These are phyloP conservation scores for Drosophila funebris DNA, from an alignment of 1,140 invertebrate genomes.

Conservation along the genomic window DNA sequence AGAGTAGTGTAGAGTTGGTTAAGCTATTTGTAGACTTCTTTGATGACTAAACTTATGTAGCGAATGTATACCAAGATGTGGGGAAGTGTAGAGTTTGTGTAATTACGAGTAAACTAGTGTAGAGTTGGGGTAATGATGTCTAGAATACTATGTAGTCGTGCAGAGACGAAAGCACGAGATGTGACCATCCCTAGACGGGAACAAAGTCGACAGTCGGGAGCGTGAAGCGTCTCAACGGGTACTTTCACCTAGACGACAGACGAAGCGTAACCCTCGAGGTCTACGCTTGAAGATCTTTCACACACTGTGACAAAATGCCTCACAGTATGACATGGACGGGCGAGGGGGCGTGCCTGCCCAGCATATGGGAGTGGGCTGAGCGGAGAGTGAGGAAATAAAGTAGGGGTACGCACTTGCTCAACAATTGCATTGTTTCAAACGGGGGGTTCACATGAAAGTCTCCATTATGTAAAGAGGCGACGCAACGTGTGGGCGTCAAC, in stretches of 20 bases:
- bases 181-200: neutral
- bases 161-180: neutral
- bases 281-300: constrained; percentile 60
- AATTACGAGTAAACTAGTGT: neutral
- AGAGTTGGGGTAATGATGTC: neutral
- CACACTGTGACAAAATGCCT: constrained; percentile 39
- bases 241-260: constrained; percentile 63
- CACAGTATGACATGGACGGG: neutral
- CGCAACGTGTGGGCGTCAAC: constrained; percentile 76
- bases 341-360: neutral
- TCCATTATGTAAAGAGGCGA: constrained; percentile 72
- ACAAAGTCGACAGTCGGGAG: neutral
- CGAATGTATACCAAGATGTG: too few species aligned
- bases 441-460: constrained; percentile 52
- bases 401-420: constrained; percentile 48
- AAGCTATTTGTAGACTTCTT: neutral
- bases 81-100: neutral
- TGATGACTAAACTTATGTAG: neutral
- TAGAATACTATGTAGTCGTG: neutral
- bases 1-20: neutral
- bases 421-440: constrained; percentile 66
- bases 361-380: neutral
- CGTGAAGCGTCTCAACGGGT: constrained; percentile 15
- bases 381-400: neutral
- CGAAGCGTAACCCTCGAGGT: constrained; percentile 50